Evolutionary conservation across 37 sponge, comb jelly and placozoan species (phyloP), one percentile per base, ranked within the genome.

Genomic region (Bolinopsis microptera): DNA sequence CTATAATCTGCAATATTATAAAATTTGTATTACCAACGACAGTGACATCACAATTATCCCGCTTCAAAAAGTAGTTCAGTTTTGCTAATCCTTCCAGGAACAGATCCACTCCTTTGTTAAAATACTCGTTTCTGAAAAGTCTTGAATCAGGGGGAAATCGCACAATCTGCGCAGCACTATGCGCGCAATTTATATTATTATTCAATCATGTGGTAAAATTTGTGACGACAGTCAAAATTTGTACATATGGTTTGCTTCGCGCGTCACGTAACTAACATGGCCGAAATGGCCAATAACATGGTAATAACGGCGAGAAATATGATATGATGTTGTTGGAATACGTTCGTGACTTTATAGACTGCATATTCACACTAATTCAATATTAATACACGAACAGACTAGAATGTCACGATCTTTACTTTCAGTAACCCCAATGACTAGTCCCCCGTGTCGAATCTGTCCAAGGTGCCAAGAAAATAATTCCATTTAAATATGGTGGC

Each of bases 91-190:
- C 36, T 32, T 98, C 99, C 33, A 98, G 82, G 92, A 95, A 98
- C 80, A 97, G 75, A 69, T 98, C 99, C 0, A 95, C 97, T 37
- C 99, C 99, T 76, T 98, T 98, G 95, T 98, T 98, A 27, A 94
- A 93, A 74, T 95, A 98, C 93, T 98, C 99, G 80, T 98, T 97
- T 28, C 99, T 96, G 92, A n/a, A 74, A 32, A 28, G 68, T 13
- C 13, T 67, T 13, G 18, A n/a, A n/a, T n/a, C n/a, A n/a, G n/a
- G n/a, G n/a, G n/a, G n/a, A n/a, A n/a, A n/a, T n/a, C n/a, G n/a
- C n/a, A n/a, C n/a, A n/a, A n/a, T n/a, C n/a, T n/a, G n/a, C n/a
- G n/a, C n/a, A n/a, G n/a, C n/a, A n/a, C n/a, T n/a, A n/a, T n/a
- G n/a, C n/a, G n/a, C n/a, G n/a, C n/a, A n/a, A n/a, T n/a, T n/a